Evolutionary conservation across 35 echinoderm and acorn worm species (phyloP).

Genomic region (Patiria miniata): DNA sequence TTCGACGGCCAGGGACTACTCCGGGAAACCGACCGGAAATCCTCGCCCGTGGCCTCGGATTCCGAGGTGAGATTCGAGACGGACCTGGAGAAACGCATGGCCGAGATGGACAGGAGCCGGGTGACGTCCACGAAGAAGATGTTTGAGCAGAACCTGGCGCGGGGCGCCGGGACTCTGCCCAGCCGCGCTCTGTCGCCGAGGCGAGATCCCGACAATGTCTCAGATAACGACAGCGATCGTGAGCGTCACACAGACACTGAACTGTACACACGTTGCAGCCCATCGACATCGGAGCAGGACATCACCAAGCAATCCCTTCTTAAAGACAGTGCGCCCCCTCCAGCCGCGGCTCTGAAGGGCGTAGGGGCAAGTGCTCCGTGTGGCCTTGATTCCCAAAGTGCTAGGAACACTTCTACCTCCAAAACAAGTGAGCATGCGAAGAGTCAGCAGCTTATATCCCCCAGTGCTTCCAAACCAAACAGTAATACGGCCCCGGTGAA

Average conservation of each 20-base stretch:
- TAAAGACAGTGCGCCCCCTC: slow-evolving; percentile 20
- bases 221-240: slow-evolving; percentile 61
- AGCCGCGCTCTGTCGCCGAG: slow-evolving; percentile 30
- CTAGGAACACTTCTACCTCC: slow-evolving; percentile 15
- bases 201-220: slow-evolving; percentile 50
- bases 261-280: neutral
- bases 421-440: slow-evolving; percentile 4
- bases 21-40: slow-evolving; percentile 83
- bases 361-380: slow-evolving; percentile 11
- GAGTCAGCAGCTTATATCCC: neutral
- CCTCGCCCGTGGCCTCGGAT: slow-evolving; percentile 29
- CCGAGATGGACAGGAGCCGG: slow-evolving; percentile 64
- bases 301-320: neutral
- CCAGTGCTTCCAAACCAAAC: slow-evolving; percentile 5
- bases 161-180: slow-evolving; percentile 32
- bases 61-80: slow-evolving; percentile 12
- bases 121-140: slow-evolving; percentile 74
- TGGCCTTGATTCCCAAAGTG: slow-evolving; percentile 20
- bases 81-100: slow-evolving; percentile 61
- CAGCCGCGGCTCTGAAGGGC: neutral
- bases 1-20: slow-evolving; percentile 79
- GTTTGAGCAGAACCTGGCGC: slow-evolving; percentile 54
- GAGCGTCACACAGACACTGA: slow-evolving; percentile 74
- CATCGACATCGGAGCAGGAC: neutral
- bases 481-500: neutral